Evolutionary conservation across 2,797 vertebrate genomes (phyloP), one percentile per base, ranked within the genome.

Genomic region (Microchirus variegatus): DNA sequence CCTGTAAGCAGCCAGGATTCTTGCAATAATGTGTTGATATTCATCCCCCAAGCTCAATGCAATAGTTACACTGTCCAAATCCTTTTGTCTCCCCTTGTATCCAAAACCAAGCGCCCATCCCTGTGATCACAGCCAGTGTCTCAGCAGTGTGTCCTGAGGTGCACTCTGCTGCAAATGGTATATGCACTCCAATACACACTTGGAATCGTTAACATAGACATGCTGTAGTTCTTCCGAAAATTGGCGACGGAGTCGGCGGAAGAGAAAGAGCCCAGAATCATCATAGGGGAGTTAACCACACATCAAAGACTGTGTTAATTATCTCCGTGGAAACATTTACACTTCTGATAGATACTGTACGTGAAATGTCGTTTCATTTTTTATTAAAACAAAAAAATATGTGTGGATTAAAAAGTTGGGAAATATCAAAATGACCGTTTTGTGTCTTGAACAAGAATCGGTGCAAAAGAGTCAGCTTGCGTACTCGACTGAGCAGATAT

Each of bases 91-190:
- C 37, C 44, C 18, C 14, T 15, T 10, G 5, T 9, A 53, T 73
- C 46, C 68, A 84, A 76, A 76, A 77, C 69, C 51, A 73, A 71
- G 16, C 38, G 42, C 55, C 62, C 52, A 52, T 77, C 67, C 48
- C 60, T 11, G 36, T 43, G 36, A 81, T 87, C 67, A 60, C 73
- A 77, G 72, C 78, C 77, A 78, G 59, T 17, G 1, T 63, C 44
- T 77, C 64, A 66, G 78, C 77, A 54, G 66, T 68, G 66, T 86
- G 83, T 83, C 78, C 83, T 73, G 47, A 75, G 46, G 58, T 77
- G 73, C 54, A 55, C 67, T 81, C 13, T 43, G 56, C 4, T 14
- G 41, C 60, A 55, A 64, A 64, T 61, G 16, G 19, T 52, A 54
- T 50, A 70, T 19, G 38, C 53, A 64, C 46, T 36, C 31, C 41